Conservation (phyloP, 1,140 invertebrate species). For the Branchinecta lindahli region DNA sequence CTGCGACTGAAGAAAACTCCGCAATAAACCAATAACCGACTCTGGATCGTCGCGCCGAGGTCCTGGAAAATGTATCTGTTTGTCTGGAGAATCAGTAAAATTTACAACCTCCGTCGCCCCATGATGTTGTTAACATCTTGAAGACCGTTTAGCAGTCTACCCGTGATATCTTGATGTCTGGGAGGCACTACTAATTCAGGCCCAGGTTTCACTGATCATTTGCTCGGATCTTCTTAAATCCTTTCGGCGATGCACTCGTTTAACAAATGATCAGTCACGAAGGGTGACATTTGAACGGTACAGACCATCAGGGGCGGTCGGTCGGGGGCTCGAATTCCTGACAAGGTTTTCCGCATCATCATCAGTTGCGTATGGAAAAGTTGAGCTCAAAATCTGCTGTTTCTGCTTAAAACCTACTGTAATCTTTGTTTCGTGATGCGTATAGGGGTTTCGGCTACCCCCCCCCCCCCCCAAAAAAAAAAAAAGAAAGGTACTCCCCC, state of each 20-base stretch:
- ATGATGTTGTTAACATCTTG: slow-evolving; percentile 1
- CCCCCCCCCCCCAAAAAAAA: too few relatives aligned
- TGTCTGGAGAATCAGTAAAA: slow-evolving; percentile 5
- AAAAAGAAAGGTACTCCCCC: too few relatives aligned
- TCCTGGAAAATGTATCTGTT: slow-evolving; percentile 1
- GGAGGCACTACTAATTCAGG: neutral
- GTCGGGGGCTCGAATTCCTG: too few relatives aligned
- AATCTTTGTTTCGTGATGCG: too few relatives aligned
- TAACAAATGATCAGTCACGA: neutral
- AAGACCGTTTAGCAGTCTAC: slow-evolving; percentile 5
- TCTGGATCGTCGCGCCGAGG: neutral
- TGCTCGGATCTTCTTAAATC: neutral
- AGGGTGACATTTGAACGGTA: neutral
- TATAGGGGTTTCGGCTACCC: too few relatives aligned
- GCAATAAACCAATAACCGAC: too few relatives aligned
- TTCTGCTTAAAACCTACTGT: too few relatives aligned
- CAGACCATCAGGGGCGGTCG: too few relatives aligned
- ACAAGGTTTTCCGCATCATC: too few relatives aligned
- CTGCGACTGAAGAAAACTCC: too few relatives aligned
- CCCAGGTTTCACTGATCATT: neutral
- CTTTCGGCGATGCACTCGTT: neutral
- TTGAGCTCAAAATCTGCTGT: too few relatives aligned
- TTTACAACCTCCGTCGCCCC: neutral
- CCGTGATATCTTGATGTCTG: slow-evolving; percentile 10
- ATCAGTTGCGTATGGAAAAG: too few relatives aligned